A percentile compares a stretch with the other conserved stretches of the same genome.
These are phyloP conservation scores for Rhynchomys soricoides DNA, from an alignment of 2,113 vertebrate species.

Conservation along the genomic window DNA sequence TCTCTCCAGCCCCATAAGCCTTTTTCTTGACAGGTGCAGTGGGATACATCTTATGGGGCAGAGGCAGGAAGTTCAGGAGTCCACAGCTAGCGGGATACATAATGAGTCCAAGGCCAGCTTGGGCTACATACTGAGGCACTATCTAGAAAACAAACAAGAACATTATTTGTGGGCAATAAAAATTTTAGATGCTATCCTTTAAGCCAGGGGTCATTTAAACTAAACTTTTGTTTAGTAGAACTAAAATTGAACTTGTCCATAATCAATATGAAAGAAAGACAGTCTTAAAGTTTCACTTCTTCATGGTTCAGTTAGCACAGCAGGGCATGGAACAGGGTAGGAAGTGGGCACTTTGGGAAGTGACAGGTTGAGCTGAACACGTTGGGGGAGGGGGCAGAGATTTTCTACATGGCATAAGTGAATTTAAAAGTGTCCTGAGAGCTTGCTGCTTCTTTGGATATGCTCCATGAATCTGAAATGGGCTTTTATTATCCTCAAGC, in stretches of 20 bases:
- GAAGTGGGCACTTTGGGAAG: not conserved
- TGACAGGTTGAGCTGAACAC: not conserved
- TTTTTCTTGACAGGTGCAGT: not conserved
- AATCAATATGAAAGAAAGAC: not conserved
- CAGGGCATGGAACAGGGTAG: not conserved
- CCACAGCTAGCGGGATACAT: no score
- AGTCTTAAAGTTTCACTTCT: not conserved
- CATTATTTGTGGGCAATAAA: not conserved
- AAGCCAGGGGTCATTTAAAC: not conserved
- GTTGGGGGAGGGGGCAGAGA: not conserved
- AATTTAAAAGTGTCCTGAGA: not conserved
- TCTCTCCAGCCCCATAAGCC: no score
- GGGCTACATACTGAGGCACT: not conserved
- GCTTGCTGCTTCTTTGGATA: not conserved
- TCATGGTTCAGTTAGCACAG: not conserved
- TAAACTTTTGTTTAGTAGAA: not conserved
- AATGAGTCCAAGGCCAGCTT: no score
- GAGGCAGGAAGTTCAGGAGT: not conserved
- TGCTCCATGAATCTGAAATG: not conserved
- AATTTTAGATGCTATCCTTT: not conserved
- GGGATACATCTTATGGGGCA: not conserved
- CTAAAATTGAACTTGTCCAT: not conserved
- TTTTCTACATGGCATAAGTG: not conserved
- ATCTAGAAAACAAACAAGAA: not conserved
- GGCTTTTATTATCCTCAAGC: not conserved